These are phyloP conservation scores for Brachyptera putata DNA, from an alignment of 2,888 invertebrate species.

Conservation along the genomic window DNA sequence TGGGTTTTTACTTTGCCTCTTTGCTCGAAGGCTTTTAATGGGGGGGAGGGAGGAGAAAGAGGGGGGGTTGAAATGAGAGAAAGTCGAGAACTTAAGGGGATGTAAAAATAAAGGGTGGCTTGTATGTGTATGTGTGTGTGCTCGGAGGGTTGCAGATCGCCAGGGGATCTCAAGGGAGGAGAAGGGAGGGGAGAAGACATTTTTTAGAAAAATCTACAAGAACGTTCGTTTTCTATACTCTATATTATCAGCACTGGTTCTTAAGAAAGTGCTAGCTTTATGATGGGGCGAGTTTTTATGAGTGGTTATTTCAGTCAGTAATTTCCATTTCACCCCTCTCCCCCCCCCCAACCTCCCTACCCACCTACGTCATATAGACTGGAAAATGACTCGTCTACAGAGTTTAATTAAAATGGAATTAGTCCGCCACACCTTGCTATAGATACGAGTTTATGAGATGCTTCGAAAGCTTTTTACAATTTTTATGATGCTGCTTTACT, in stretches of 20 bases:
- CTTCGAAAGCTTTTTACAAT: too few relatives aligned
- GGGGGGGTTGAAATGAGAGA: conserved; percentile 18
- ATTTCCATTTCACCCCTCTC: conserved; percentile 13
- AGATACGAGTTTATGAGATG: background rate
- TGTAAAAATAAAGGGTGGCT: conserved; percentile 15
- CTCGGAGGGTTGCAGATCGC: conserved; percentile 16
- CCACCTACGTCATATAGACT: background rate
- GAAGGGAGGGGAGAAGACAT: conserved; percentile 4
- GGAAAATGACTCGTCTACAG: background rate
- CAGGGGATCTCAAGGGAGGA: conserved; percentile 16
- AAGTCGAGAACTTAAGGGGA: conserved; percentile 4
- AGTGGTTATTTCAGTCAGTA: conserved; percentile 14
- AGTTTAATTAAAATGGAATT: conserved; percentile 18
- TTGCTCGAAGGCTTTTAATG: conserved; percentile 15
- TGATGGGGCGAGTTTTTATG: conserved; percentile 1
- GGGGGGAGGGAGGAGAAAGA: conserved; percentile 8
- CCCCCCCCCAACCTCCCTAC: too few relatives aligned
- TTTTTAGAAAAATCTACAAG: conserved; percentile 16
- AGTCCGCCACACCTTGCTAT: conserved; percentile 16
- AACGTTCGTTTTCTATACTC: background rate
- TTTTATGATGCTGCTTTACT: too few relatives aligned
- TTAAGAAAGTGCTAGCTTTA: background rate
- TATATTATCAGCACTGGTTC: background rate
- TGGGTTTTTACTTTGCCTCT: background rate
- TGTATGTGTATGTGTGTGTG: conserved; percentile 2